phyloP scores from a whole-genome alignment of 2,113 vertebrate species.

The Butorides virescens region DNA sequence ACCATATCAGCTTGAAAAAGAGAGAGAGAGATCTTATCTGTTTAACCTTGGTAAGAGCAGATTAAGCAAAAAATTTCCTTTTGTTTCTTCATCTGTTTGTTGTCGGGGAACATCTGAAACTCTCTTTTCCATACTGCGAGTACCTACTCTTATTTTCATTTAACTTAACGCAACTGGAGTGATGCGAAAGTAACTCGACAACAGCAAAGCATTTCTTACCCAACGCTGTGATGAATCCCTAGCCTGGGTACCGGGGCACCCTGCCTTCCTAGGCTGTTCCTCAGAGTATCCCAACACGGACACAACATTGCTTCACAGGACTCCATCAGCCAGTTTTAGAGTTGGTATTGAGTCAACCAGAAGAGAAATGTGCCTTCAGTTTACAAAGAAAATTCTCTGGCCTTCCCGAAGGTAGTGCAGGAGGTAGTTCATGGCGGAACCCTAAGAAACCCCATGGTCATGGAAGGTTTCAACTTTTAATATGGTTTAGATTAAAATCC shows the following conservation, averaged over 20 bases:
- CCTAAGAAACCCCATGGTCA: background rate
- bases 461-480: background rate
- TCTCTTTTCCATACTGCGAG: background rate
- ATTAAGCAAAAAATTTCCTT: background rate
- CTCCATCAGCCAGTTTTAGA: background rate
- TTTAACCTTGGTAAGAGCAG: background rate
- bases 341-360: background rate
- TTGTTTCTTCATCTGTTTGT: background rate
- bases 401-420: background rate
- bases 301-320: background rate
- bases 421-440: background rate
- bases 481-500: constrained; percentile 31
- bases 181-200: background rate
- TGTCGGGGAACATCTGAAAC: background rate
- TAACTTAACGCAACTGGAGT: background rate
- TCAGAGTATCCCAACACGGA: background rate
- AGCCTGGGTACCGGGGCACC: background rate
- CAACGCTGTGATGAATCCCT: accelerated
- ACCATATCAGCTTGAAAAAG: background rate
- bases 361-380: background rate
- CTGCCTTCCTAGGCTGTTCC: background rate
- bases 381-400: background rate
- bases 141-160: background rate
- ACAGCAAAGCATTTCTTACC: background rate
- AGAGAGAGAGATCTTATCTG: background rate